A percentile compares a stretch with the other conserved stretches of the same genome.
phyloP scores from a whole-genome alignment of 2,113 vertebrate genomes.

The Ginglymostoma cirratum region DNA sequence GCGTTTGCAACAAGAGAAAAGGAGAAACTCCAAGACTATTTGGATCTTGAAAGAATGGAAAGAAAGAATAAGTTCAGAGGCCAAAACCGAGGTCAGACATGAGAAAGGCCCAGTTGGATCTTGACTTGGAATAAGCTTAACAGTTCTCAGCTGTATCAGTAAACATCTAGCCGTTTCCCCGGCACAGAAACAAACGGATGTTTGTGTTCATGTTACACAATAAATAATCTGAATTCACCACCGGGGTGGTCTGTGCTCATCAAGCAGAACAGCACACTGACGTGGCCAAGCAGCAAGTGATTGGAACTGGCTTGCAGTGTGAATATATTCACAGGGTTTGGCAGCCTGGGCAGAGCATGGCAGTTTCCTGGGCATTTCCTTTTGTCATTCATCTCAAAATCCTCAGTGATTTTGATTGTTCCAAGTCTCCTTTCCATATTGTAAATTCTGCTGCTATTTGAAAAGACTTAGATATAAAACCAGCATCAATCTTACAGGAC shows the following conservation, averaged over 20 bases:
- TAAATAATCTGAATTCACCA: conserved; percentile 22
- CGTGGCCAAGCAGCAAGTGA: conserved; percentile 14
- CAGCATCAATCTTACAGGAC: not conserved
- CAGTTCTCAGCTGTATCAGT: conserved; percentile 4
- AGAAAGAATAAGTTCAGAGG: conserved; percentile 8
- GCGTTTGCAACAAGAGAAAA: not conserved
- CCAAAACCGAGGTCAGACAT: not conserved
- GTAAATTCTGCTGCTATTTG: not conserved
- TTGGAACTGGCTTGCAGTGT: conserved; percentile 10
- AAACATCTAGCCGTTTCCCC: conserved; percentile 6
- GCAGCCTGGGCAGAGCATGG: not conserved
- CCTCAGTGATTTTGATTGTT: not conserved
- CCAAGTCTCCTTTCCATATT: not conserved
- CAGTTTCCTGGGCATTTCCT: not conserved
- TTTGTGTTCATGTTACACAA: conserved; percentile 32
- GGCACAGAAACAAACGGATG: conserved; percentile 25
- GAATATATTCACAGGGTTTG: conserved; percentile 27
- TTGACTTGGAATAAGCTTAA: conserved; percentile 10
- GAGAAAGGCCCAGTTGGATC: conserved; percentile 32
- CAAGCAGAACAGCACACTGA: not conserved
- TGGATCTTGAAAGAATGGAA: not conserved
- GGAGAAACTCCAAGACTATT: not conserved
- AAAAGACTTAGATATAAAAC: not conserved
- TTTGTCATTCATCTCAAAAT: not conserved
- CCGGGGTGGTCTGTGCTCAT: conserved; percentile 28